Base-by-base conservation (phyloP, 2,113 vertebrate species). In the Parotia lawesii region DNA sequence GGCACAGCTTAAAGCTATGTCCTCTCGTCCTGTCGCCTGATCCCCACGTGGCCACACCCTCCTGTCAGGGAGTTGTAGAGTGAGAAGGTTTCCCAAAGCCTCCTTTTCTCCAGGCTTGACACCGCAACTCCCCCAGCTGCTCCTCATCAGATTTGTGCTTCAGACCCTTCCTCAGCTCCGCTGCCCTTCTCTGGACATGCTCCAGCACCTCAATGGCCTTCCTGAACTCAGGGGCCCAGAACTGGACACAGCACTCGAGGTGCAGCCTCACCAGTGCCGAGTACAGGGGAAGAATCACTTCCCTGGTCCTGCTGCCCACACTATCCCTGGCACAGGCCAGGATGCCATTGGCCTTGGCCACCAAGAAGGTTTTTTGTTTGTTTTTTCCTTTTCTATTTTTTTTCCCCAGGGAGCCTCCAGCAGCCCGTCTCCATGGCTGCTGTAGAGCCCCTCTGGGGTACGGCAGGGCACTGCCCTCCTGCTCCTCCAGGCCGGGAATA, bases 311-410 rank as follows among this genome's bases (percentile, higher is more conserved):
- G 67, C 62, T 19, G 33, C 27, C 57, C 74, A 22, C 57, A 5
- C 40, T 14, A 4, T 5, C 12, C 40, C 50, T 10, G 57, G 2
- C 42, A 18, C 16, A 27, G 42, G 11, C 29, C 40, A 22, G 40
- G 64, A 61, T 54, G 40, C 47, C 47, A 12, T 14, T 12, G 24
- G 18, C 50, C 23, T 35, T 42, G 40, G 24, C 13, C 48, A 42
- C 25, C 31, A 15, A 18, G 35, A 64, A 25, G 16, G 14, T 14
- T 48, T 51, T 64, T 40, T 28, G 25, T 37, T 69, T 28, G 22
- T 15, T 56, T 21, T 5, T 44, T 12, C 9, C 8, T 33, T 47
- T 9, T 1, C 1, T 15, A 13, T 15, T 7, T 7, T 4, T 9
- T 20, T 22, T 44, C 5, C 11, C 9, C 27, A 27, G 35, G 19